Base-by-base conservation (phyloP, 23 tunicate genomes). In the Halocynthia roretzi region DNA sequence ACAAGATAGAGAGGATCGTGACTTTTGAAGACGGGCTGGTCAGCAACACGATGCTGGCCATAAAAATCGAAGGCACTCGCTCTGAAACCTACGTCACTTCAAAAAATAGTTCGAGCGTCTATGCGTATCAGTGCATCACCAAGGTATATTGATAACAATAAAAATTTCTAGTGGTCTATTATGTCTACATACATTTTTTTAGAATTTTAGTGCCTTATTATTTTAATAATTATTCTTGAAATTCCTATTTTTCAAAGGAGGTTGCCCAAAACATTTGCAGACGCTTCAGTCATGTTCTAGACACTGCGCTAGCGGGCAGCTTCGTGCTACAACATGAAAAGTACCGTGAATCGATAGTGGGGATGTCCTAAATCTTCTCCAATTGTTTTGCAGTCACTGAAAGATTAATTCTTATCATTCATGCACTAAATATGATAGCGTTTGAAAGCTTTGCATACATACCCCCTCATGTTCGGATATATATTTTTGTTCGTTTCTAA, bases 11-110 rank as follows among this genome's bases (percentile, higher is more conserved):
- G 56, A 70, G 96, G 52, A 23, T 89, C 12, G 96, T 89, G 0
- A 89, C 85, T 15, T 89, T 53, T 68, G 88, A 89, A 49, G 96
- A 89, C 49, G 96, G 85, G 0, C 21, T 89, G 8, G 15, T 56
- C 49, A 88, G 96, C 6, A 89, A 84, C 76, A 89, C 96, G 11
- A 75, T 89, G 54, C 78, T 89, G 15, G 96, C 88, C 7, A 65
- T 89, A 22, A 89, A 89, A 76, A 31, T 31, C 44, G 44, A 31
- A 31, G 61, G 68, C 19, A 82, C 70, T 62, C 15, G 73, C 19
- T 22, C 51, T 65, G 22, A 9, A 5, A 48, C 15, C 44, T 61
- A 80, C 12, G 62, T 60, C 6, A 58, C 8, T 8, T 19, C 23
- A 9, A 54, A 80, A 23, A 48, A 51, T 53, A 55, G 23, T 23